Evolutionary conservation across 2,113 vertebrate genomes (phyloP), one percentile per base, ranked within the genome.

Genomic region (Hepsetus odoe): DNA sequence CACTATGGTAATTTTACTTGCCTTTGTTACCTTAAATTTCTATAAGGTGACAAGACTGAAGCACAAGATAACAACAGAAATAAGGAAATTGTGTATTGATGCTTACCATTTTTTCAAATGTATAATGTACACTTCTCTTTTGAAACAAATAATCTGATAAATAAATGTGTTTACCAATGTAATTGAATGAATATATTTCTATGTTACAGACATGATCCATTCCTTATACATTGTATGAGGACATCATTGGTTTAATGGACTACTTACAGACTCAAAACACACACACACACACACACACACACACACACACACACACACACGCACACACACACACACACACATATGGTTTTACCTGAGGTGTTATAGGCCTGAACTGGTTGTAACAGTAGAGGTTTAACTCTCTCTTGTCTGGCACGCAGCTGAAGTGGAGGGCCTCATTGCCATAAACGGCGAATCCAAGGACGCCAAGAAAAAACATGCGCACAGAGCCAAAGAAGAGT

Each of bases 371-470:
- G 91, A 97, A 96, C 86, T 96, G 94, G 88, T 95, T 96, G 87
- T 95, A 96, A 89, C 95, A 96, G 90, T 93, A 95, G 71, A 97
- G 91, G 89, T 97, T 96, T 80, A 95, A 10, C 51, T 55, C 51
- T 55, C 51, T 55, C 7, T 18, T 55, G 86, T 95, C 94, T 0
- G 93, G 94, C 71, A 96, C 93, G 53, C 94, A 96, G 87, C 95
- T 96, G 91, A 98, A 98, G 89, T 96, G 94, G 75, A 96, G 91
- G 7, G 93, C 95, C 78, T 96, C 94, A 51, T 96, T 96, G 72
- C 94, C 94, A 28, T 96, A 96, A 77, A 96, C 94, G 1, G 93
- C 95, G 82, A 95, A 97, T 58, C 94, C 94, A 82, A 96, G 89
- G 80, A 96, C 92, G 0, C 94, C 94, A 26, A 95, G 92, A 78